Base-by-base conservation (phyloP, 1,140 invertebrate genomes). In the Radopholus similis region DNA sequence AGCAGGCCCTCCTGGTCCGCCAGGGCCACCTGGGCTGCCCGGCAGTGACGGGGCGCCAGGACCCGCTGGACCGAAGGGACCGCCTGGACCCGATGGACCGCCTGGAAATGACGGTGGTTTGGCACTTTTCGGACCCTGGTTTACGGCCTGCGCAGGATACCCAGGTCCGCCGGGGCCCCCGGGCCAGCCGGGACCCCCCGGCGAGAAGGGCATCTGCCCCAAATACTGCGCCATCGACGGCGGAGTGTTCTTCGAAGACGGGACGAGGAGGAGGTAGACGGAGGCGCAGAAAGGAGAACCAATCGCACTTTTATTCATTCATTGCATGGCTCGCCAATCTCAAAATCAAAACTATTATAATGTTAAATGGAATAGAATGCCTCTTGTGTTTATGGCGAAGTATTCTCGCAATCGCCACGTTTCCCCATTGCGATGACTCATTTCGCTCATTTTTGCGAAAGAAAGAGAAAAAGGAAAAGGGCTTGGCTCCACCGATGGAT, bases 201-300 rank as follows among this genome's bases (percentile, higher is more conserved):
- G 76, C 44, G 75, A 77, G 53, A 80, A 81, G 42, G 76, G 76
- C 28, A 80, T 80, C 44, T 77, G 75, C 68, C 75, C 75, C 13
- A 77, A 77, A 57, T 75, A 75, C 34, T 75, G 73, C 40, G 73
- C 73, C 38, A 56, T 75, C 18, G 73, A 75, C 21, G 73, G 73
- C 11, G 73, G 73, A 28, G 74, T 75, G 23, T 75, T 75, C 74
- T 75, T 75, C 64, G 73, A 75, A 47, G 73, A 75, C 47, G 73
- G 73, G 49, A 75, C 73, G 37, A 49, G 55, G 44, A 66, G 64
- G 44, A 53, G 64, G 21, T 66, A n/a, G n/a, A n/a, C n/a, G n/a
- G n/a, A n/a, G n/a, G n/a, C n/a, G n/a, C n/a, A n/a, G n/a, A n/a
- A n/a, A n/a, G n/a, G n/a, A n/a, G n/a, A n/a, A n/a, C n/a, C n/a